These are phyloP conservation scores for Coracias cyanogaster DNA, from an alignment of 2,797 vertebrate species.

Conservation along the genomic window DNA sequence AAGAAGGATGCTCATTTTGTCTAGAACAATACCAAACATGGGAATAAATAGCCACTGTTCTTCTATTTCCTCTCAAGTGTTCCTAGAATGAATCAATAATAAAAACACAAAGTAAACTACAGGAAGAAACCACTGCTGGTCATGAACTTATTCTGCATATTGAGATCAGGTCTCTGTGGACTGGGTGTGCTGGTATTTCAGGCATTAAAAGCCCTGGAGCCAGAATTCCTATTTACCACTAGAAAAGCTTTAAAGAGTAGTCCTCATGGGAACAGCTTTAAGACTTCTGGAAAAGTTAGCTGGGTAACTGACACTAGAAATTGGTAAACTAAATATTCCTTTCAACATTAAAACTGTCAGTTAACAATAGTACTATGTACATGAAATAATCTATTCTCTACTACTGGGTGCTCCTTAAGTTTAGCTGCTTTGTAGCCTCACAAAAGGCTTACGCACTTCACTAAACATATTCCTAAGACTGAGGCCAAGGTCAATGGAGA, in stretches of 20 bases:
- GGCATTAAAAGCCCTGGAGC: slow-evolving; percentile 60
- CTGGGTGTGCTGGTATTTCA: slow-evolving; percentile 76
- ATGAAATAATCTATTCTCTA: not conserved
- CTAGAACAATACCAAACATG: slow-evolving; percentile 50
- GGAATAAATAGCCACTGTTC: slow-evolving; percentile 18
- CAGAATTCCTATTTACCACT: slow-evolving; percentile 69
- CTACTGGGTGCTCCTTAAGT: not conserved
- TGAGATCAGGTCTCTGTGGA: slow-evolving; percentile 72
- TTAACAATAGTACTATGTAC: not conserved
- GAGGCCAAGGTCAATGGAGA: slow-evolving; percentile 12
- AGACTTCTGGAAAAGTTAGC: not conserved
- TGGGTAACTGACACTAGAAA: not conserved
- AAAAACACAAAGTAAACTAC: slow-evolving; percentile 56
- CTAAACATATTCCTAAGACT: slow-evolving; percentile 50
- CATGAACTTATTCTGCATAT: slow-evolving; percentile 26
- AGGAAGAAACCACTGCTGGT: slow-evolving; percentile 74
- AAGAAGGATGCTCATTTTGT: not conserved
- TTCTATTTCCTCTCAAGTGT: slow-evolving; percentile 58
- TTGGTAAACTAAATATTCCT: not conserved
- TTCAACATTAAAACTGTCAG: not conserved
- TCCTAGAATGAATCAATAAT: slow-evolving; percentile 60
- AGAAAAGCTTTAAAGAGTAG: slow-evolving; percentile 1
- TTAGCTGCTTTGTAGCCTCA: not conserved
- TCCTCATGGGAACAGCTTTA: not conserved
- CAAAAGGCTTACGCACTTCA: slow-evolving; percentile 3